phyloP scores from a whole-genome alignment of 2,113 vertebrate species.

The Bucco capensis region DNA sequence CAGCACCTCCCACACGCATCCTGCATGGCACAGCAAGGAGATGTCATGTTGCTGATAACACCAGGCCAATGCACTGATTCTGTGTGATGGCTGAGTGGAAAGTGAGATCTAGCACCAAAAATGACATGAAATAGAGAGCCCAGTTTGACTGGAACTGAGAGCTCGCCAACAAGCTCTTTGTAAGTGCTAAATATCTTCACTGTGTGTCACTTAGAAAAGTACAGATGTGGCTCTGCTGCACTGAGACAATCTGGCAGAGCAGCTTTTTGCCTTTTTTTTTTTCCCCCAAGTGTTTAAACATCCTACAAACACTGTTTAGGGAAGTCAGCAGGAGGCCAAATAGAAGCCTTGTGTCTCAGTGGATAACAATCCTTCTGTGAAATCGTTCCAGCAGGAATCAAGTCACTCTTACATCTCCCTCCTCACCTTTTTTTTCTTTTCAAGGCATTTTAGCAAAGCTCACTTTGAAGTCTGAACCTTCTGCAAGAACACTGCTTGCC shows the following conservation, averaged over 20 bases:
- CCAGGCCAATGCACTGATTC: accelerated
- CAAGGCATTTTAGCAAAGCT: slow-evolving; percentile 44
- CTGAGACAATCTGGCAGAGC: not conserved
- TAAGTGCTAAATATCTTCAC: slow-evolving; percentile 23
- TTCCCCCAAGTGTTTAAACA: slow-evolving; percentile 19
- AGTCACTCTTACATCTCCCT: slow-evolving; percentile 42
- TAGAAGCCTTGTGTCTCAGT: slow-evolving; percentile 47
- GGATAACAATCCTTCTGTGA: slow-evolving; percentile 54
- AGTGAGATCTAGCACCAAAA: not conserved
- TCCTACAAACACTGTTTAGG: slow-evolving; percentile 54
- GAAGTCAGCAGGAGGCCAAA: slow-evolving; percentile 59
- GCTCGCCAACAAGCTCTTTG: not conserved
- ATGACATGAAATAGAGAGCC: not conserved
- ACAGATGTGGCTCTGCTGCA: not conserved
- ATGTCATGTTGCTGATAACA: accelerated
- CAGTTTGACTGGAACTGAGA: not conserved
- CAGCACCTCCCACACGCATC: accelerated
- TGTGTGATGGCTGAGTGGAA: not conserved
- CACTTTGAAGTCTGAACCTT: slow-evolving; percentile 58
- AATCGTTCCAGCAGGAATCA: slow-evolving; percentile 43
- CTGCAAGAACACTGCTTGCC: slow-evolving; percentile 3
- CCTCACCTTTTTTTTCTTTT: slow-evolving; percentile 2
- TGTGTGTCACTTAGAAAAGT: slow-evolving; percentile 10
- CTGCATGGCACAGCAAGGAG: accelerated
- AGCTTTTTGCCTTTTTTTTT: not conserved